Base-by-base conservation (phyloP, 2,888 invertebrate genomes). In the Noctuana brunneofusca region DNA sequence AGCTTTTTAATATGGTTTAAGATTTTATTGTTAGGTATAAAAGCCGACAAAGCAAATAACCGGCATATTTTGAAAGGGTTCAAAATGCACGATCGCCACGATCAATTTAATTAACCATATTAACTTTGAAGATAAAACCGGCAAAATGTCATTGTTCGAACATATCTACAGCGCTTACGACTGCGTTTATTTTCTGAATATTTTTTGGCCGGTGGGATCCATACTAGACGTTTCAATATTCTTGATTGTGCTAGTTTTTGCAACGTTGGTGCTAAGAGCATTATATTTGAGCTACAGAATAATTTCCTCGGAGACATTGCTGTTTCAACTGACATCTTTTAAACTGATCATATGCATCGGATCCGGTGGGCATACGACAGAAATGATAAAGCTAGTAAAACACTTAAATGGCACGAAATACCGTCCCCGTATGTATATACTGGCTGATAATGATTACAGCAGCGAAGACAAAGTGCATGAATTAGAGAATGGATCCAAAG, bases 301-400 rank as follows among this genome's bases (percentile, higher is more conserved):
- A 63, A 73, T 77, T 27, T 75, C 63, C 3, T 16, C 62, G 14
- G 49, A 63, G 38, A 32, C 6, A 6, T 32, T 50, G 16, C 11
- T 50, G 5, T 49, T 50, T 12, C 50, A 56, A 50, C 16, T 43
- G 22, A 63, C 66, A 32, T 68, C 79, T 56, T 69, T 91, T 30
- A 80, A 80, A 66, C 94, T 95, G 5, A 73, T 95, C 63, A 89
- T 95, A 69, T 94, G 96, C 69, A 93, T 96, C 64, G 96, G 96
- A 41, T 95, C 96, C 69, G 98, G 97, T 62, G 98, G 98, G 0
- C 99, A 99, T 80, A 99, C 99, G 0, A 95, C 96, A n/a, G 99
- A 99, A 92, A 96, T 99, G 93, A 81, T 98, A 55, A 92, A 94
- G 66, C 89, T 99, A 46, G 81, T 96, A 5, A 87, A 93, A 68